Evolutionary conservation across 2,888 invertebrate genomes (phyloP).

Genomic region (Pollenia griseotomentosa): DNA sequence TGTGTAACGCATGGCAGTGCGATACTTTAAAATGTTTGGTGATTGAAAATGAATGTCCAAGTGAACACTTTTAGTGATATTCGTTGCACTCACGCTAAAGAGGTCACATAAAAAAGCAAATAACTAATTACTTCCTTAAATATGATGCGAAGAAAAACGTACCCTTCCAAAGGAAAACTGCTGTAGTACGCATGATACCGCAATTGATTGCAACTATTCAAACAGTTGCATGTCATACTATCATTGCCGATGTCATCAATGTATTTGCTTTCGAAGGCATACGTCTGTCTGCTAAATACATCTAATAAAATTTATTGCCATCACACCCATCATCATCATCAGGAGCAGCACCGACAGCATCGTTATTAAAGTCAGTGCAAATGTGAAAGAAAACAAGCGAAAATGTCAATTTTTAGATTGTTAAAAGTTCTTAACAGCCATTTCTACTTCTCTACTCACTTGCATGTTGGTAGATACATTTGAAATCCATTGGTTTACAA

Average conservation of each 20-base stretch:
- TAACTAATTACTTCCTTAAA: conserved; percentile 15
- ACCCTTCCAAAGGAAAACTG: conserved; percentile 76
- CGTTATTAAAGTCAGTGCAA: conserved; percentile 13
- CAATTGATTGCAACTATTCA: conserved; percentile 80
- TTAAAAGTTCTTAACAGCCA: conserved; percentile 35
- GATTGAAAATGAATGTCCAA: conserved; percentile 83
- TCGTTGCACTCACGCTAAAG: conserved; percentile 49
- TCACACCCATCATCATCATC: conserved; percentile 4
- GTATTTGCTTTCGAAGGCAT: conserved; percentile 76
- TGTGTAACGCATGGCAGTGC: conserved; percentile 83
- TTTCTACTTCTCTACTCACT: conserved; percentile 75
- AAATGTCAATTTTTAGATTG: conserved; percentile 37
- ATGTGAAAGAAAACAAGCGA: conserved; percentile 18
- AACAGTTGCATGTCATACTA: conserved; percentile 81
- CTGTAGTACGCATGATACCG: conserved; percentile 76
- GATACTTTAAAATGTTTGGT: conserved; percentile 82
- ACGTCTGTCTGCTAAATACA: conserved; percentile 77
- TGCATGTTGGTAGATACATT: conserved; percentile 79
- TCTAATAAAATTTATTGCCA: conserved; percentile 62
- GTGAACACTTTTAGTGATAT: conserved; percentile 70
- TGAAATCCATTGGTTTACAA: conserved; percentile 79
- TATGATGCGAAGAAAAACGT: conserved; percentile 37
- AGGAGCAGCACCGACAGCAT: neutral
- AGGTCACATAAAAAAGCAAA: neutral
- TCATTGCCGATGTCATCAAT: conserved; percentile 77